Conservation (phyloP, 23 tunicate genomes). For the Phallusia fumigata region DNA sequence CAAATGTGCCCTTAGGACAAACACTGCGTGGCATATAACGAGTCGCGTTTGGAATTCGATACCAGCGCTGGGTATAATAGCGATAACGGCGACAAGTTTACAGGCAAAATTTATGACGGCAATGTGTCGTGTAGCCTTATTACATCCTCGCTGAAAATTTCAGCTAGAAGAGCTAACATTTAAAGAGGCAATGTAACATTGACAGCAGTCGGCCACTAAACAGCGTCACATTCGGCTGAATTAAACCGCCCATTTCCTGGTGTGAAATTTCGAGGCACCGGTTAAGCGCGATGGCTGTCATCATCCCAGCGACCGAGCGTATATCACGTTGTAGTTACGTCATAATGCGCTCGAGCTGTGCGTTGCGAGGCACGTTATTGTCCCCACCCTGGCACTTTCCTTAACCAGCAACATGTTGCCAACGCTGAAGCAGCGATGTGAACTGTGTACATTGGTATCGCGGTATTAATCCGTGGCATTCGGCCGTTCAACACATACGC, state of each 20-base stretch:
- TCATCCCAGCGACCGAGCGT: not conserved
- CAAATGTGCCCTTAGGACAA: conserved; percentile 10
- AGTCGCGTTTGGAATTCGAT: not conserved
- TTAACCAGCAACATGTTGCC: not conserved
- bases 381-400: not conserved
- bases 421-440: not conserved
- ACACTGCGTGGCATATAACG: not conserved
- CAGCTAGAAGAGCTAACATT: not conserved
- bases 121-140: too few relatives aligned
- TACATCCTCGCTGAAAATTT: not conserved
- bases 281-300: not conserved
- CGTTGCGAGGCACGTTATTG: not conserved
- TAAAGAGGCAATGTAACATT: not conserved
- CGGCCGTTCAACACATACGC: too few relatives aligned
- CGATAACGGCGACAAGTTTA: not conserved
- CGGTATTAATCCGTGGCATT: not conserved
- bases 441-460: not conserved
- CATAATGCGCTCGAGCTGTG: not conserved
- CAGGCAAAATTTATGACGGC: too few relatives aligned
- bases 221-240: not conserved
- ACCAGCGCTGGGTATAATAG: not conserved
- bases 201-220: not conserved
- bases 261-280: not conserved
- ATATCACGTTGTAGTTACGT: not conserved
- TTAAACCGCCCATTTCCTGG: not conserved